Evolutionary conservation across 2,888 invertebrate genomes (phyloP).

Genomic region (Ennomos fuscantarius): DNA sequence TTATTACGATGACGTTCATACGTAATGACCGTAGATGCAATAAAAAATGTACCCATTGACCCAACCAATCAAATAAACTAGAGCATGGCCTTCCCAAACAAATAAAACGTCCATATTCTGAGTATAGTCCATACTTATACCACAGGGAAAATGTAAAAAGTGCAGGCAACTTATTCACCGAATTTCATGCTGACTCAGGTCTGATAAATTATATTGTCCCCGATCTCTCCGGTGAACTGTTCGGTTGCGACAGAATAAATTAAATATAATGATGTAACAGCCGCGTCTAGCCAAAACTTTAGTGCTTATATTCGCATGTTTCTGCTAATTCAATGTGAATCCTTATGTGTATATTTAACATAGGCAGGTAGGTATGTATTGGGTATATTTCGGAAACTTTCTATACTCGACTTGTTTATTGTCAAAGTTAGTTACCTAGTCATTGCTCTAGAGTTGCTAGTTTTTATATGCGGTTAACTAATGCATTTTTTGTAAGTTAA

Average conservation of each 20-base stretch:
- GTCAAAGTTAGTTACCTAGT: no score
- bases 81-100: no score
- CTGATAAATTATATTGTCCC: slow-evolving; percentile 45
- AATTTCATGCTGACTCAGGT: slow-evolving; percentile 38
- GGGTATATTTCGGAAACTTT: slow-evolving; percentile 19
- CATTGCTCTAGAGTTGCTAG: no score
- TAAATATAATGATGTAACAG: slow-evolving; percentile 49
- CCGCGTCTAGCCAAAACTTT: slow-evolving; percentile 44
- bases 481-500: no score
- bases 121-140: slow-evolving; percentile 15
- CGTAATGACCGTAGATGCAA: no score
- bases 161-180: slow-evolving; percentile 26
- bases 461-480: no score
- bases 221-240: slow-evolving; percentile 40
- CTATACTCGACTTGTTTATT: no score
- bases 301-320: slow-evolving; percentile 51
- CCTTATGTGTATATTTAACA: slow-evolving; percentile 28
- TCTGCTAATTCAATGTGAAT: slow-evolving; percentile 49
- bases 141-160: slow-evolving; percentile 33
- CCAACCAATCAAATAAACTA: no score
- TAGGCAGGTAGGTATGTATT: slow-evolving; percentile 16
- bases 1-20: no score
- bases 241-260: slow-evolving; percentile 45
- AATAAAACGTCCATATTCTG: no score
- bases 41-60: no score